Base-by-base conservation (phyloP, 2,888 invertebrate genomes). In the Macroteleia sp. region DNA sequence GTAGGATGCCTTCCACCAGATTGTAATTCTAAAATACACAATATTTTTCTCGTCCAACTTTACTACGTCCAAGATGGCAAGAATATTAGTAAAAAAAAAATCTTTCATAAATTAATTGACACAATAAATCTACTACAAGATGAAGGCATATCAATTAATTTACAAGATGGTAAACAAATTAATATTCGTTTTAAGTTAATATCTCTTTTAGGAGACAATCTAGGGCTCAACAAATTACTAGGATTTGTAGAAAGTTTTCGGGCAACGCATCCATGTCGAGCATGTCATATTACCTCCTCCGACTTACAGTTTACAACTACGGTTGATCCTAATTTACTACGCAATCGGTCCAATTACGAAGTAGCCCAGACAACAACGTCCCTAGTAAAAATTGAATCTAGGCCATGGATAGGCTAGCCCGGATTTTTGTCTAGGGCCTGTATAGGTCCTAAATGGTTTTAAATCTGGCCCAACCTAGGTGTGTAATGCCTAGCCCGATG, bases 211-310 rank as follows among this genome's bases (percentile, higher is more conserved):
- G 73, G 77, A 16, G 66, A 77, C 16, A 77, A 73, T 54, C 36
- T 67, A 17, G 50, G 62, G 1, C 36, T 77, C 12, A 39, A 73
- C 32, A 10, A 28, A 5, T 42, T 74, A 25, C 22, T 74, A 9
- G 61, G 67, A n/a, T 74, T 67, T 46, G 36, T 39, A n/a, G 59
- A 67, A 54, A 44, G 46, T 28, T 74, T 74, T 20, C n/a, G n/a
- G n/a, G n/a, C n/a, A n/a, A n/a, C n/a, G n/a, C n/a, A n/a, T n/a
- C n/a, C n/a, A n/a, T n/a, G n/a, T n/a, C n/a, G n/a, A n/a, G n/a
- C n/a, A n/a, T n/a, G n/a, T n/a, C n/a, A n/a, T n/a, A n/a, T n/a
- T n/a, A n/a, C n/a, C n/a, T n/a, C n/a, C n/a, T n/a, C n/a, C n/a
- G n/a, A n/a, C n/a, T n/a, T n/a, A n/a, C n/a, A n/a, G n/a, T n/a